A percentile compares a stretch with the other conserved stretches of the same genome.
Conservation (phyloP, 2,888 invertebrate genomes). For the Hydroisotoma schaefferi region DNA sequence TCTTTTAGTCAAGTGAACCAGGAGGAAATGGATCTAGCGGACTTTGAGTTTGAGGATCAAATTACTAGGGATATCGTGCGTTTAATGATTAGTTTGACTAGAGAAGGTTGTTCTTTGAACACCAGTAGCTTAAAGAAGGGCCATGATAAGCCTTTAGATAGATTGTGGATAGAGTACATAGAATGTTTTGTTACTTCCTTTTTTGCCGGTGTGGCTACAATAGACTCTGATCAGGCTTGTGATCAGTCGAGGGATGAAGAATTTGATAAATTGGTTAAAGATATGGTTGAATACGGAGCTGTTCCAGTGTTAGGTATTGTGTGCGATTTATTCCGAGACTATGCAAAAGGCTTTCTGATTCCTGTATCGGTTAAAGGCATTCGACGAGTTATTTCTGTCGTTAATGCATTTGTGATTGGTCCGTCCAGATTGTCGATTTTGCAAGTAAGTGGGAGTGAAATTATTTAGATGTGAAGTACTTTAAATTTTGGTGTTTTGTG, state of each 20-base stretch:
- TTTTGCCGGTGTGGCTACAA: too few relatives aligned
- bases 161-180: conserved; percentile 2
- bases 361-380: conserved; percentile 1
- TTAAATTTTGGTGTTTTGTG: background rate
- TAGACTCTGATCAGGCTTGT: background rate
- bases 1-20: too few relatives aligned
- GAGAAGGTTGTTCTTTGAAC: background rate
- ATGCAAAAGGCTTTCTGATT: conserved; percentile 10
- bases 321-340: conserved; percentile 26
- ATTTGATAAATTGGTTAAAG: conserved; percentile 11
- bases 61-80: too few relatives aligned
- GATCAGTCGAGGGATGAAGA: background rate
- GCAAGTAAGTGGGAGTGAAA: background rate
- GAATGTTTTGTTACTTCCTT: background rate
- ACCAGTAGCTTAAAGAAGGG: too few relatives aligned
- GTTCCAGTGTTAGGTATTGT: conserved; percentile 17
- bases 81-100: too few relatives aligned
- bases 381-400: conserved; percentile 13
- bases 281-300: conserved; percentile 11
- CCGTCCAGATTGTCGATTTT: background rate
- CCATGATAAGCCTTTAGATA: too few relatives aligned
- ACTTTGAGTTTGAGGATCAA: background rate
- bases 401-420: conserved; percentile 16
- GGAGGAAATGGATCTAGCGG: background rate
- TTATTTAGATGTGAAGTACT: background rate